phyloP scores from a whole-genome alignment of 1,140 invertebrate genomes.

The Drosophila bipectinata region DNA sequence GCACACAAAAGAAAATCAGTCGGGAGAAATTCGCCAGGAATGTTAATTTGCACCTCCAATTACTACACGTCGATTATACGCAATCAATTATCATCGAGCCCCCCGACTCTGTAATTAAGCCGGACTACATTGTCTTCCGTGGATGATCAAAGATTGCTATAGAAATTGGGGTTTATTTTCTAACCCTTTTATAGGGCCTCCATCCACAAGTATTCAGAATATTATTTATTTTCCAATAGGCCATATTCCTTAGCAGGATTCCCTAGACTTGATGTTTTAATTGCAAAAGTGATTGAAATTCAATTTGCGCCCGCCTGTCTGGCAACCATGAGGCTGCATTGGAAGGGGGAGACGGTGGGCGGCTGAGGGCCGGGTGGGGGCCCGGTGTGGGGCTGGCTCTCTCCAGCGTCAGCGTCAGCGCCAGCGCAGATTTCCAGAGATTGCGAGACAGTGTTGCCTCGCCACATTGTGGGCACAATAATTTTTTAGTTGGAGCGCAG shows the following conservation, averaged over 20 bases:
- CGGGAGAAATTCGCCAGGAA: conserved; percentile 9
- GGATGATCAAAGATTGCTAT: background rate
- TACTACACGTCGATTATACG: conserved; percentile 17
- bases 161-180: background rate
- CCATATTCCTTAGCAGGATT: too few species aligned
- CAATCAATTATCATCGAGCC: conserved; percentile 18
- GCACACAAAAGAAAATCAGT: conserved; percentile 29
- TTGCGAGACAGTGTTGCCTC: conserved; percentile 23
- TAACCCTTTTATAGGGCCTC: too few species aligned
- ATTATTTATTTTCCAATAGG: background rate
- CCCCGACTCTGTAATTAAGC: conserved; percentile 12
- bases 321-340: background rate
- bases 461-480: conserved; percentile 62
- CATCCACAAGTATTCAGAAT: background rate
- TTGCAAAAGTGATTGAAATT: conserved; percentile 1
- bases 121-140: background rate
- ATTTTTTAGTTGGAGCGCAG: conserved; percentile 77
- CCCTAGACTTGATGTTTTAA: background rate
- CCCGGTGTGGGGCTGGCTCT: background rate
- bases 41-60: conserved; percentile 36
- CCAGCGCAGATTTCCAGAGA: conserved; percentile 70
- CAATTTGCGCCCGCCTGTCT: conserved; percentile 1
- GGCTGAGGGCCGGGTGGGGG: background rate
- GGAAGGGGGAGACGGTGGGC: background rate
- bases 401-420: conserved; percentile 35